phyloP scores from a whole-genome alignment of 1,140 invertebrate genomes.

The Drosophila pseudoananassae region DNA sequence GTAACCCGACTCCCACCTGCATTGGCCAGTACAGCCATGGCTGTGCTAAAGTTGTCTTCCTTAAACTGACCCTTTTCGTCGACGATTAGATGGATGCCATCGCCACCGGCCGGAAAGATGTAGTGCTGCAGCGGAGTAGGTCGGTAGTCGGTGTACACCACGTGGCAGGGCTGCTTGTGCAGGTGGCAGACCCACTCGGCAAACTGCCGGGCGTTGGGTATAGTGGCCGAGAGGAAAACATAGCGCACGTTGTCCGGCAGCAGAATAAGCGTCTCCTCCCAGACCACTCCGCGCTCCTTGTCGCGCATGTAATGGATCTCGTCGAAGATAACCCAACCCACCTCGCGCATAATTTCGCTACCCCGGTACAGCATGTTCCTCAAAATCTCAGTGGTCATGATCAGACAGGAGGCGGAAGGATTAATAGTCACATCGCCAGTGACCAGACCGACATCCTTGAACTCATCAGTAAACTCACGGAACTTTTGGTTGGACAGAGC shows the following conservation, averaged over 20 bases:
- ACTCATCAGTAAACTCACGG: constrained; percentile 98
- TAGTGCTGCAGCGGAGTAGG: constrained; percentile 98
- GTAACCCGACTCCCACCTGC: constrained; percentile 84
- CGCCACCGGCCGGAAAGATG: constrained; percentile 96
- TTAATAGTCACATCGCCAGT: constrained; percentile 99
- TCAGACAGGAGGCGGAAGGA: constrained; percentile 97
- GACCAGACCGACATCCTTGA: constrained; percentile 98
- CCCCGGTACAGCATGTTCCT: constrained; percentile 99
- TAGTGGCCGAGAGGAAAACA: constrained; percentile 99
- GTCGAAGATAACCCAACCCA: constrained; percentile 99
- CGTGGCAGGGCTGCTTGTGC: constrained; percentile 98
- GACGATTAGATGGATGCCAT: constrained; percentile 98
- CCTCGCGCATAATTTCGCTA: constrained; percentile 98
- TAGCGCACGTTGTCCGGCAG: constrained; percentile 99
- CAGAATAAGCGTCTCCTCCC: constrained; percentile 99
- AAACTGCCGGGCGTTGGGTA: constrained; percentile 99
- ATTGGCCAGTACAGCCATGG: constrained; percentile 94
- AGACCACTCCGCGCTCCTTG: constrained; percentile 99
- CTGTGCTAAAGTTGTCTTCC: constrained; percentile 98
- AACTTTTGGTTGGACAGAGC: constrained; percentile 99
- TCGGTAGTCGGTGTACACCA: constrained; percentile 99
- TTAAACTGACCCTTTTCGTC: constrained; percentile 97
- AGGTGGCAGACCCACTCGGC: constrained; percentile 99
- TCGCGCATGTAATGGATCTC: constrained; percentile 99
- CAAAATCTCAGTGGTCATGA: constrained; percentile 99